A percentile compares a stretch with the other conserved stretches of the same genome.
These are phyloP conservation scores for Notiomystis cincta DNA, from an alignment of 2,113 vertebrate species.

Conservation along the genomic window DNA sequence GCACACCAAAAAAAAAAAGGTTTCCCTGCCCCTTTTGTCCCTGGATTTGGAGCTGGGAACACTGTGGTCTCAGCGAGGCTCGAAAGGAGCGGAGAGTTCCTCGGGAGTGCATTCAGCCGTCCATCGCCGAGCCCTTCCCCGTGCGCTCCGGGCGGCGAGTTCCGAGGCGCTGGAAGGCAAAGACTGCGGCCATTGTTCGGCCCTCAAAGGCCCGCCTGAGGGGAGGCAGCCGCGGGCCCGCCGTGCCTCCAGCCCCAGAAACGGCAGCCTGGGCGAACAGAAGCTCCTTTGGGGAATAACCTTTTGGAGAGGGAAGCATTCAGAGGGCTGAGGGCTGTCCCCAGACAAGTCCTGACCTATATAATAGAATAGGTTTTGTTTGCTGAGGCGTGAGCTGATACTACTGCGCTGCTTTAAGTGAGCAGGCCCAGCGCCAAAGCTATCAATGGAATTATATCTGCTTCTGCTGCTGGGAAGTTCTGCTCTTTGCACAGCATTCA, in stretches of 20 bases:
- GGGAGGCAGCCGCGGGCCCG: background rate
- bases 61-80: background rate
- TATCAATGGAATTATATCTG: constrained; percentile 34
- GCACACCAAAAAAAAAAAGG: no score
- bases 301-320: background rate
- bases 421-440: background rate
- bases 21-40: background rate
- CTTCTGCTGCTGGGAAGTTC: constrained; percentile 48
- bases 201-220: background rate
- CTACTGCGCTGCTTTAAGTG: background rate
- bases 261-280: background rate
- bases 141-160: background rate
- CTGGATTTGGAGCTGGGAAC: background rate
- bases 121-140: background rate
- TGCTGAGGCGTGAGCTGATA: background rate
- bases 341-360: constrained; percentile 1
- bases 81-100: background rate
- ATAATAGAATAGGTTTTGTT: background rate
- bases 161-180: background rate
- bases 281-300: background rate
- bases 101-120: background rate
- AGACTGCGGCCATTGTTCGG: background rate
- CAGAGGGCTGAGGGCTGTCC: background rate
- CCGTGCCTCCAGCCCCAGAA: background rate
- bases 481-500: constrained; percentile 49